Percentiles rank a stretch among this genome's conserved stretches.
Evolutionary conservation across 2,113 vertebrate species (phyloP).

Genomic region (Sylvicapra grimmia): DNA sequence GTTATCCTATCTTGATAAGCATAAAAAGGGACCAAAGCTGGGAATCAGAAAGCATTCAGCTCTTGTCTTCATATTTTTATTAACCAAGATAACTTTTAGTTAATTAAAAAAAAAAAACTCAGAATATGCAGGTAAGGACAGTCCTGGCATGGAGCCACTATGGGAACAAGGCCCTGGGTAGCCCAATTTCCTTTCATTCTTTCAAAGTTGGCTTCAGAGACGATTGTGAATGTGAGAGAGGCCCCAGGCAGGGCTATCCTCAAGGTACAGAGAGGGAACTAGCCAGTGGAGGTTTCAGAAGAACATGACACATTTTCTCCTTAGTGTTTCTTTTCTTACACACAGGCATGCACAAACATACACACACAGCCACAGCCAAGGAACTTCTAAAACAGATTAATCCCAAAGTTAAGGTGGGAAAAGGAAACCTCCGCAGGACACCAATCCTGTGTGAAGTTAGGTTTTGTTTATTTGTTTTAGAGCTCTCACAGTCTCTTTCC

Average conservation of each 20-base stretch:
- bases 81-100: background rate
- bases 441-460: background rate
- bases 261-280: background rate
- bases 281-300: background rate
- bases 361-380: background rate
- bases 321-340: background rate
- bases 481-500: background rate
- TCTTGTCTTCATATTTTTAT: too few species aligned
- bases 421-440: background rate
- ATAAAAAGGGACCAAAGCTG: background rate
- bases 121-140: background rate
- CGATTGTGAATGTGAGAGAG: accelerated
- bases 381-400: slow-evolving; percentile 38
- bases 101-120: background rate
- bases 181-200: too few species aligned
- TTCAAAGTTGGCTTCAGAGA: background rate
- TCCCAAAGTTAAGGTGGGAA: background rate
- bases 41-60: background rate
- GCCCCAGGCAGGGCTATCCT: background rate
- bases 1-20: background rate
- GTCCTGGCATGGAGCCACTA: background rate
- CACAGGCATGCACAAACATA: background rate
- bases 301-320: background rate
- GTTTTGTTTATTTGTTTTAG: background rate
- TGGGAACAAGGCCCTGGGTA: accelerated